Evolutionary conservation across 2,888 invertebrate genomes (phyloP).

Genomic region (Cephalotes varians): DNA sequence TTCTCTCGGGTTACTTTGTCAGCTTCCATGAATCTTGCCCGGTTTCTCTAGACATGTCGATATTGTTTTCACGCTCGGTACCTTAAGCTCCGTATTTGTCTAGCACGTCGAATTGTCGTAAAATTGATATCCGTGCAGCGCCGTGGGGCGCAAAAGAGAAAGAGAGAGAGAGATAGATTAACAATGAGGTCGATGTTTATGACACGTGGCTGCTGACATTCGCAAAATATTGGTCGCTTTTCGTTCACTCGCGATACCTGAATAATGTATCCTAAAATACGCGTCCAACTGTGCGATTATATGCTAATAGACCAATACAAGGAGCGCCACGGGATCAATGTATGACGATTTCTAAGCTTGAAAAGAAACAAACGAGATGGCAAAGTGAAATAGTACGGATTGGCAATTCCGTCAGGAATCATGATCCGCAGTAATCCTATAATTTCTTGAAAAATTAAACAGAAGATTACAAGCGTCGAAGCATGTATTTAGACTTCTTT

Average conservation of each 20-base stretch:
- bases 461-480: neutral
- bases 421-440: neutral
- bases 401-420: neutral
- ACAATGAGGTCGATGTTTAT: constrained; percentile 75
- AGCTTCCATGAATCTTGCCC: constrained; percentile 38
- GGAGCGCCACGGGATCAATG: neutral
- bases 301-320: constrained; percentile 10
- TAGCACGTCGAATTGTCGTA: constrained; percentile 46
- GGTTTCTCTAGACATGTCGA: constrained; percentile 12
- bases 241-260: constrained; percentile 30
- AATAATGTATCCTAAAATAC: constrained; percentile 46
- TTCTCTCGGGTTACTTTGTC: neutral
- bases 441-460: neutral
- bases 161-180: neutral
- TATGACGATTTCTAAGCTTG: neutral
- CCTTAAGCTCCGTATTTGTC: constrained; percentile 67
- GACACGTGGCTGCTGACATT: constrained; percentile 72
- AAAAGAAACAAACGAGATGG: neutral
- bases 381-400: neutral
- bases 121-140: constrained; percentile 66
- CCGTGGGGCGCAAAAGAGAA: neutral
- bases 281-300: neutral
- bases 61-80: constrained; percentile 43
- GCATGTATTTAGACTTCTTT: neutral
- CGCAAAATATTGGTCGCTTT: constrained; percentile 70